Base-by-base conservation (phyloP, 2,113 vertebrate species). In the Leptobrachium leishanense region DNA sequence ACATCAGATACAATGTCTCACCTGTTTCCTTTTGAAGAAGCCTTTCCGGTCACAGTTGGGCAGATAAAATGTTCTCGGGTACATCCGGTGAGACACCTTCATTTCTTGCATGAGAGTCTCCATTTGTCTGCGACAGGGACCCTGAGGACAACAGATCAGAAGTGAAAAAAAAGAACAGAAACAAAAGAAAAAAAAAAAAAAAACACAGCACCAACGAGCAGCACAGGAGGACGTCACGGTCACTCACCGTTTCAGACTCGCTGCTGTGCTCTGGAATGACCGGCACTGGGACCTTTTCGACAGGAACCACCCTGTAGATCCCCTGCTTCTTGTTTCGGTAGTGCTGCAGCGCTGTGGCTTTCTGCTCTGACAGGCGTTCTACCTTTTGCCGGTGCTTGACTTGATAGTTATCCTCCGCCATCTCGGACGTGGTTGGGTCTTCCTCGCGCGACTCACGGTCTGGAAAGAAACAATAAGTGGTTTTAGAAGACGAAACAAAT, bases 21-120 rank as follows among this genome's bases (percentile, higher is more conserved):
- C 98, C 95, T 99, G 98, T 88, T 98, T 99, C 85, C 97, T 96
- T 87, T 99, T 99, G 91, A 98, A 99, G 92, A 98, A 98, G 43
- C 98, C 98, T 84, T 96, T 98, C 76, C 94, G 94, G 92, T 99
- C 98, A 0, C 98, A 99, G 91, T 99, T 99, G 83, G 98, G 98
- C 76, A 99, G 95, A 81, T 99, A 98, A 82, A 99, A 91, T 0
- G 96, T 95, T 0, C 95, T 92, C 40, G 96, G 94, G 77, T 97
- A 95, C 82, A 99, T 92, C 50, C 94, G 92, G 2, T 93, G 92
- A 63, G 95, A 96, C 76, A 95, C 93, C 86, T 99, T 99, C 88
- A 99, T 93, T 77, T 95, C 94, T 88, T 98, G 96, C 87, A 99
- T 93, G 53, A 96, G 95, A 0, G 95, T 95, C 9, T 99, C 97